Conservation (phyloP, 2,888 invertebrate species). For the Sphaerophoria taeniata region DNA sequence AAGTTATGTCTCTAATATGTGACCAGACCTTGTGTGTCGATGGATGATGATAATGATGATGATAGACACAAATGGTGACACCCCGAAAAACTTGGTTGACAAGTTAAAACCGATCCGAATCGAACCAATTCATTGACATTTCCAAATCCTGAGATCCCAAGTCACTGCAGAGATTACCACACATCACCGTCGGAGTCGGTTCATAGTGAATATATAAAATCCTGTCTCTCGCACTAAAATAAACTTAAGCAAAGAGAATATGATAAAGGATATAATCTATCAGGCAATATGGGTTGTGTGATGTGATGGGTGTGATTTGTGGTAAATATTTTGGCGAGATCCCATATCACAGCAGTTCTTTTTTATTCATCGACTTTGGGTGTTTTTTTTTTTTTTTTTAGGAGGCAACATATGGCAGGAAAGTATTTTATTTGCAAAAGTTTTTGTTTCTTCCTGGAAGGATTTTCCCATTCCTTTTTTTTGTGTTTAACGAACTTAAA, state of each 20-base stretch:
- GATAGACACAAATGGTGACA: conserved; percentile 58
- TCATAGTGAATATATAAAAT: conserved; percentile 9
- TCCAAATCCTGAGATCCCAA: conserved; percentile 38
- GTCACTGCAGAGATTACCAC: conserved; percentile 68
- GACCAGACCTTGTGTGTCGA: conserved; percentile 5
- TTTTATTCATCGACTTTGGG: conserved; percentile 36
- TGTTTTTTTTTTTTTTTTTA: background rate
- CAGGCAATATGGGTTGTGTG: background rate
- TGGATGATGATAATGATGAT: conserved; percentile 27
- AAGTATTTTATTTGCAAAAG: conserved; percentile 9
- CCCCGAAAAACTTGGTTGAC: conserved; percentile 30
- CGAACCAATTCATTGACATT: conserved; percentile 18
- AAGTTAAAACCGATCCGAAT: conserved; percentile 38
- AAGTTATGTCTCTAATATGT: conserved; percentile 62
- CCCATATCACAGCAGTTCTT: conserved; percentile 46
- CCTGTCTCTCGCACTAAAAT: background rate
- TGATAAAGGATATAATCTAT: background rate
- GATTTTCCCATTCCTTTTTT: conserved; percentile 21
- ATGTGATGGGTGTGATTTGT: conserved; percentile 9
- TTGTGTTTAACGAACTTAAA: conserved; percentile 1
- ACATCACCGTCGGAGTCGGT: background rate
- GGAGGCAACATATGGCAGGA: background rate
- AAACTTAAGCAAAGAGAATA: background rate
- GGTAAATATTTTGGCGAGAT: conserved; percentile 23
- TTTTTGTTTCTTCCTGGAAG: conserved; percentile 3